These are phyloP conservation scores for Porites australiensis DNA, from an alignment of 64 coral and sea anemone genomes.

Conservation along the genomic window DNA sequence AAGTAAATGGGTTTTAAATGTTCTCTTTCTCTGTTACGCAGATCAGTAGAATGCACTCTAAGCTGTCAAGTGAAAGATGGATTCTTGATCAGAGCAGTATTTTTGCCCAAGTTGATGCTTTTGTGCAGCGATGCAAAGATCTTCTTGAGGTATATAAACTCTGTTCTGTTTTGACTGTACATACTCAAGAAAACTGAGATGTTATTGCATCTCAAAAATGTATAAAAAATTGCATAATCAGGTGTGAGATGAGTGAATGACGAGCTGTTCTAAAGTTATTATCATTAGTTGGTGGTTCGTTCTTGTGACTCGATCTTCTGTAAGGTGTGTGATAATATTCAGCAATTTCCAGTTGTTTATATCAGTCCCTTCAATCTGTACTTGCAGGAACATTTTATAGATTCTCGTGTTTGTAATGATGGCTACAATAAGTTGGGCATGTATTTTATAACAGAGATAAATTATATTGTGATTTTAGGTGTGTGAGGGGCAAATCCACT, in stretches of 20 bases:
- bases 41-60: slow-evolving; percentile 94
- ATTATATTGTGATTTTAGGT: slow-evolving; percentile 66
- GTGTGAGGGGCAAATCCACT: slow-evolving; percentile 99
- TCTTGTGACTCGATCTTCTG: too few relatives aligned
- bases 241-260: too few relatives aligned
- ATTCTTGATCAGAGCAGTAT: slow-evolving; percentile 98
- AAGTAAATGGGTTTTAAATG: not conserved
- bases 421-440: too few relatives aligned
- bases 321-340: too few relatives aligned
- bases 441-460: not conserved
- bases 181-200: not conserved
- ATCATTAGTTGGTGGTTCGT: too few relatives aligned
- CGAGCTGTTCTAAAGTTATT: too few relatives aligned
- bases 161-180: not conserved
- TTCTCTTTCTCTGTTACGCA: slow-evolving; percentile 7
- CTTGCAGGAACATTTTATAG: too few relatives aligned
- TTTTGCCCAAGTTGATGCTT: slow-evolving; percentile 99
- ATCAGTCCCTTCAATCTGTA: too few relatives aligned
- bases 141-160: slow-evolving; percentile 85
- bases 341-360: too few relatives aligned
- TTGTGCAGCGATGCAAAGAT: slow-evolving; percentile 98
- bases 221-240: too few relatives aligned
- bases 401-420: too few relatives aligned
- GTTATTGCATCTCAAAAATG: too few relatives aligned
- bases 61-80: slow-evolving; percentile 80